Conservation (phyloP, 2,888 invertebrate species). For the Gymnocheta viridis region DNA sequence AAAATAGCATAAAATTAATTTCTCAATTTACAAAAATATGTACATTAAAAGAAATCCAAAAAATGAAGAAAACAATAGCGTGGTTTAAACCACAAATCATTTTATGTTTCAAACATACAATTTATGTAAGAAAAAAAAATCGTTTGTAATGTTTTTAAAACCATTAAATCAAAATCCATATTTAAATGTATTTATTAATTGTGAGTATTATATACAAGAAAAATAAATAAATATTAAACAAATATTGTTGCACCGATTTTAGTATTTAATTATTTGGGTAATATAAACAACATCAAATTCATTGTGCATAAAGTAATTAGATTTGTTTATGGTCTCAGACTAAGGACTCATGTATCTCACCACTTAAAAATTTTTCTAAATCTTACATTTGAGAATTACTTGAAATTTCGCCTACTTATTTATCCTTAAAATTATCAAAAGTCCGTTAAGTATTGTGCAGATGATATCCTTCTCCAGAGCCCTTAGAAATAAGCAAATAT, state of each 20-base stretch:
- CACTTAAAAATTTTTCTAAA: no score
- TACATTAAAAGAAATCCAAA: not conserved
- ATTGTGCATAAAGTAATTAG: no score
- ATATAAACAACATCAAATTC: no score
- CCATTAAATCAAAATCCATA: conserved; percentile 50
- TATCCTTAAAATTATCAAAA: no score
- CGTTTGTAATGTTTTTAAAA: conserved; percentile 35
- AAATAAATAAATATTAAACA: conserved; percentile 47
- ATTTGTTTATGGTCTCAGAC: no score
- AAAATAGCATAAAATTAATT: not conserved
- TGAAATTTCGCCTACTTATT: no score
- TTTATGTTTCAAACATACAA: conserved; percentile 47
- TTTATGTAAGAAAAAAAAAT: conserved; percentile 27
- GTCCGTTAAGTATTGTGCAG: no score
- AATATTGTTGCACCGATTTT: conserved; percentile 45
- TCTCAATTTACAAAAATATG: conserved; percentile 6
- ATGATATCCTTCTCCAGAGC: no score
- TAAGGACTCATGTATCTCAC: no score
- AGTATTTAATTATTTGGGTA: no score
- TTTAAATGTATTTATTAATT: conserved; percentile 68
- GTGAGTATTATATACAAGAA: conserved; percentile 64
- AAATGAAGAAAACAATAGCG: not conserved
- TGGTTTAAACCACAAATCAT: not conserved
- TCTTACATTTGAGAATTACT: no score
- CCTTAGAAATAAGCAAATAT: no score